Percentiles rank a stretch among this genome's conserved stretches.
Evolutionary conservation across 1,140 invertebrate genomes (phyloP).

Genomic region (Conus betulinus): DNA sequence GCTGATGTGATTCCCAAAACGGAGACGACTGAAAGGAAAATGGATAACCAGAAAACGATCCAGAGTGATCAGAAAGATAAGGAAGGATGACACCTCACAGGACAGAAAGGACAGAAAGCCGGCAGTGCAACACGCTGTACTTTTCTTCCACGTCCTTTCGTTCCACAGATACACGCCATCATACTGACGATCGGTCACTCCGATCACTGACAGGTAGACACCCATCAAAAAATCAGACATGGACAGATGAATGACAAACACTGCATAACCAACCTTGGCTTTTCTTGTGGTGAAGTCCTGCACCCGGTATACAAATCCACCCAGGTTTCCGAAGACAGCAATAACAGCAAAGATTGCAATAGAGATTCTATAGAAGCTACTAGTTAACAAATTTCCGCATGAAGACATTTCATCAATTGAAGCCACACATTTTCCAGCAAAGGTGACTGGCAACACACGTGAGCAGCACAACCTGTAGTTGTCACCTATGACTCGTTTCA

Average conservation of each 20-base stretch:
- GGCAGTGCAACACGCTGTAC: background rate
- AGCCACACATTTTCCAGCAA: background rate
- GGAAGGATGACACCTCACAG: background rate
- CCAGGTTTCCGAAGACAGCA: slow-evolving; percentile 49
- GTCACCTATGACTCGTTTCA: background rate
- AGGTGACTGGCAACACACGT: background rate
- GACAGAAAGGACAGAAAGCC: background rate
- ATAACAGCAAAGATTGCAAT: slow-evolving; percentile 45
- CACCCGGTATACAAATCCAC: background rate
- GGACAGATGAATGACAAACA: slow-evolving; percentile 1
- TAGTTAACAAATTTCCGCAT: background rate
- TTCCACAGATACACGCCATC: background rate
- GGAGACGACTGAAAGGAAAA: background rate
- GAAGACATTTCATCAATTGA: background rate
- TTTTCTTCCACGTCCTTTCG: background rate
- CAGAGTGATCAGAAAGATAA: background rate
- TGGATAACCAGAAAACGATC: background rate
- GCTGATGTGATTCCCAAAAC: background rate
- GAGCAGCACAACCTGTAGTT: slow-evolving; percentile 1
- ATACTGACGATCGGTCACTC: background rate
- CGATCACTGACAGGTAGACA: background rate
- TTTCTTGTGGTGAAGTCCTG: background rate
- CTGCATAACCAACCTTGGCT: background rate
- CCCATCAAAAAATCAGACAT: slow-evolving; percentile 9
- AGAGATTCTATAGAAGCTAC: slow-evolving; percentile 12